Evolutionary conservation across 2,113 vertebrate genomes (phyloP).

Genomic region (Macrotus californicus): DNA sequence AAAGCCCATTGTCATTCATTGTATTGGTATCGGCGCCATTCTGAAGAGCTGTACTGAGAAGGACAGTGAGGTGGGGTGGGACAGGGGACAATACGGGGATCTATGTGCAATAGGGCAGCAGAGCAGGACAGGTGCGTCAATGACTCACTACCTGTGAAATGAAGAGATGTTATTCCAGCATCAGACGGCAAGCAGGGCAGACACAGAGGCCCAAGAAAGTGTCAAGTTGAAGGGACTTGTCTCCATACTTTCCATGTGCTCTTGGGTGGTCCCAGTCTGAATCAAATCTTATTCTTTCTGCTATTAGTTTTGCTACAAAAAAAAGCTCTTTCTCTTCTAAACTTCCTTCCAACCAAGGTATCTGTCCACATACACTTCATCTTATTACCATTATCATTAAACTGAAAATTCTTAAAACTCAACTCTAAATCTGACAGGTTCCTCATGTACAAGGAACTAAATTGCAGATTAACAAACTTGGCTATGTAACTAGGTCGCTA

Average conservation of each 20-base stretch:
- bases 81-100: neutral
- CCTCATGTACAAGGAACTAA: neutral
- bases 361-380: slow-evolving; percentile 34
- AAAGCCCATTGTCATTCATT: neutral
- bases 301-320: neutral
- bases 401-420: neutral
- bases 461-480: neutral
- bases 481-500: neutral
- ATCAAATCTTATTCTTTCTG: neutral
- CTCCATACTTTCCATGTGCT: neutral
- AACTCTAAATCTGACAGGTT: neutral
- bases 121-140: neutral
- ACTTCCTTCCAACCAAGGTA: neutral
- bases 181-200: neutral
- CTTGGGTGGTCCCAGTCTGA: neutral
- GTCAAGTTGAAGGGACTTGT: neutral
- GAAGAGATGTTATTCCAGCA: neutral
- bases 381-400: neutral
- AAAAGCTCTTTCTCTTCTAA: neutral
- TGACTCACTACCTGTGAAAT: neutral
- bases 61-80: neutral
- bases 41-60: neutral
- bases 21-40: neutral
- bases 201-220: neutral
- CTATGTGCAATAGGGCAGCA: neutral